These are phyloP conservation scores for Cordilura impudica DNA, from an alignment of 2,888 invertebrate genomes.

Conservation along the genomic window DNA sequence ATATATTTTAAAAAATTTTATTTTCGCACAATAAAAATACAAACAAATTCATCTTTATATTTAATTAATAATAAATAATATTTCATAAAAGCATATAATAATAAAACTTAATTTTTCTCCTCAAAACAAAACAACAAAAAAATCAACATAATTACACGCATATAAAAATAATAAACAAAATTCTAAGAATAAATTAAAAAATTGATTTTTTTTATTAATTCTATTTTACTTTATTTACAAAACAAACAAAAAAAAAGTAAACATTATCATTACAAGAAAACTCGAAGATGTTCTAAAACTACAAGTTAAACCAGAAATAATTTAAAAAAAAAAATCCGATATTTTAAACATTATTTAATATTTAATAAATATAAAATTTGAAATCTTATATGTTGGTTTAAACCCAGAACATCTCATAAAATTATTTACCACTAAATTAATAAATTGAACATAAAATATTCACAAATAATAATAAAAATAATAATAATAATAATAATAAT, in stretches of 20 bases:
- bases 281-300: slow-evolving; percentile 12
- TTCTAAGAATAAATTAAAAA: slow-evolving; percentile 14
- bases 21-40: slow-evolving; percentile 47
- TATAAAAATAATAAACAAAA: slow-evolving; percentile 17
- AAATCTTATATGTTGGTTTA: too few relatives aligned
- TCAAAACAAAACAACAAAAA: slow-evolving; percentile 32
- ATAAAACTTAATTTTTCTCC: slow-evolving; percentile 36
- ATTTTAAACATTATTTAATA: too few relatives aligned
- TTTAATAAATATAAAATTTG: too few relatives aligned
- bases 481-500: too few relatives aligned
- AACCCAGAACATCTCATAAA: background rate
- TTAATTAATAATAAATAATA: slow-evolving; percentile 11
- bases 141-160: slow-evolving; percentile 15
- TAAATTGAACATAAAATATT: background rate
- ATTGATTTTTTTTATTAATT: slow-evolving; percentile 25
- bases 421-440: slow-evolving; percentile 28
- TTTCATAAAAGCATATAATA: slow-evolving; percentile 39
- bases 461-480: too few relatives aligned
- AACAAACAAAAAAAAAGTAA: slow-evolving; percentile 9
- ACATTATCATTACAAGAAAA: slow-evolving; percentile 15
- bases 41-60: background rate
- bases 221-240: slow-evolving; percentile 55
- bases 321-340: background rate
- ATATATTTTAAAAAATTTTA: slow-evolving; percentile 36
- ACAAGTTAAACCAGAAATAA: background rate